Base-by-base conservation (phyloP, 2,888 invertebrate genomes). In the Pimpla rufipes region DNA sequence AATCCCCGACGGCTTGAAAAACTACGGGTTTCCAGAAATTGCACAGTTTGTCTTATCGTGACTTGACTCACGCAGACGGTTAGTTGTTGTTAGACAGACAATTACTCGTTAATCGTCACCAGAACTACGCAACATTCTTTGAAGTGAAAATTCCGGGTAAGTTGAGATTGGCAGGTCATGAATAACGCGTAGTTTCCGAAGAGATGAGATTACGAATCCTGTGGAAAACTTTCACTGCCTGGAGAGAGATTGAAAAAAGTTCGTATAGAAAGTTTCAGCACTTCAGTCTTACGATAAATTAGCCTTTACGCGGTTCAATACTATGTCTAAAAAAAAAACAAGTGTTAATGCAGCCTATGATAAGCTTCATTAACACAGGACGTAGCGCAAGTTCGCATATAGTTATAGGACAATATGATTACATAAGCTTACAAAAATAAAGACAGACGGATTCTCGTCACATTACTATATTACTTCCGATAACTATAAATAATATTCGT, bases 51-150 rank as follows among this genome's bases (percentile, higher is more conserved):
- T 74, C 62, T 47, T 62, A 74, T 74, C 74, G 11, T 45, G 18
- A 73, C 62, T 62, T 74, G 74, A 74, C 18, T 62, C 74, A 74
- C 59, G 21, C 62, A 16, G 11, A 37, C 21, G n/a, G n/a, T 18
- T 21, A 21, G 37, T 47, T 37, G 47, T 47, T 18, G 13, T 62
- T 40, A 37, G 37, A 62, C 45, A 47, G 23, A 47, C 42, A 42
- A 50, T 74, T 35, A 35, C 59, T 47, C 45, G 40, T 71, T 42
- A 16, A 59, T 57, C 42, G n/a, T n/a, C 29, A 18, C 11, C 13
- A 45, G 45, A 45, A 8, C 47, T 13, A 50, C 13, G 35, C 7
- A 55, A 52, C 40, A 70, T 2, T 11, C 4, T 37, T 4, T 11
- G 18, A n/a, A 35, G 18, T 74, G 62, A 50, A 50, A 8, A 62